Evolutionary conservation across 1,140 invertebrate species (phyloP).

Genomic region (Heliothis subflexa): DNA sequence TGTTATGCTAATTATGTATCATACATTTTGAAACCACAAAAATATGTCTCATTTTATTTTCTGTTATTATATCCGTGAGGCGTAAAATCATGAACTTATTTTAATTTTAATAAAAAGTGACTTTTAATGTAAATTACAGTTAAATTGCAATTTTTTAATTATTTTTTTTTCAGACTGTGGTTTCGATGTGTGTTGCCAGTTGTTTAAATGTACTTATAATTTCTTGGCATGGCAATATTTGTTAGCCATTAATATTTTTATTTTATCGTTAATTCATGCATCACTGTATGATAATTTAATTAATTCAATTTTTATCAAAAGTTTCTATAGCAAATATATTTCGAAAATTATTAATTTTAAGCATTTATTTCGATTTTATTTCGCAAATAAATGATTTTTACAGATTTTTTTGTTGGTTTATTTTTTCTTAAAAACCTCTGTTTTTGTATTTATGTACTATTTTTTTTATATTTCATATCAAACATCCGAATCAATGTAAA

Average conservation of each 20-base stretch:
- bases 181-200: conserved; percentile 17
- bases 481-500: not conserved
- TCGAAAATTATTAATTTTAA: conserved; percentile 19
- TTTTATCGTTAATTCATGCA: not conserved
- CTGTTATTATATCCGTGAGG: no score
- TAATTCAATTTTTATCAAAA: conserved; percentile 16
- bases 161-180: not conserved
- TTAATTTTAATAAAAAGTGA: no score
- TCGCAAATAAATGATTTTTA: conserved; percentile 43
- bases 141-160: not conserved
- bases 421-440: conserved; percentile 1
- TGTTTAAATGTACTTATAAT: conserved; percentile 34
- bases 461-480: not conserved
- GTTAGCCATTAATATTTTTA: conserved; percentile 26
- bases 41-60: no score
- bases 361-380: conserved; percentile 43
- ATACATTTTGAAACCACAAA: no score
- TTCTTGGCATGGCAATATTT: conserved; percentile 36
- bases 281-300: conserved; percentile 9
- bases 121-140: no score
- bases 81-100: no score
- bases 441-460: not conserved
- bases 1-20: no score
- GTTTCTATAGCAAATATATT: not conserved
- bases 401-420: not conserved